These are phyloP conservation scores for Pinctada fucata DNA, from an alignment of 2,888 invertebrate species.

Conservation along the genomic window DNA sequence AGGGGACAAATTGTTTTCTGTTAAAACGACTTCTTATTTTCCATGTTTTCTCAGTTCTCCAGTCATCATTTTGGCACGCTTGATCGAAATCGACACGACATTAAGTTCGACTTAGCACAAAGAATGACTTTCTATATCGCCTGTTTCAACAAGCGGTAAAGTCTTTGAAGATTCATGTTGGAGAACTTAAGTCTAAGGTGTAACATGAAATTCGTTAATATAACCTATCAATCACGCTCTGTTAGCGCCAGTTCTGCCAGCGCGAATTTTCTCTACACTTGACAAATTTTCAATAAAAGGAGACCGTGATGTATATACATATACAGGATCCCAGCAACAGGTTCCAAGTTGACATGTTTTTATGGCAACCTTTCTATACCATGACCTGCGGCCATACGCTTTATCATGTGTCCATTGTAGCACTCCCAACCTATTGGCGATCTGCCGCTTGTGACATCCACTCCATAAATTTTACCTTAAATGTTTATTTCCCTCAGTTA, in stretches of 20 bases:
- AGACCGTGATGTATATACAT: background rate
- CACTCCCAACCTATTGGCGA: background rate
- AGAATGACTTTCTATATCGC: background rate
- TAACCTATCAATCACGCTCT: constrained; percentile 1
- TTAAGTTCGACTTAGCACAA: background rate
- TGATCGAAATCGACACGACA: background rate
- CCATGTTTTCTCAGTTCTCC: background rate
- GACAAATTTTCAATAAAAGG: background rate
- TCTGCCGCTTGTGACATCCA: background rate
- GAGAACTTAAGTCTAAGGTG: background rate
- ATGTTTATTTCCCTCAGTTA: background rate
- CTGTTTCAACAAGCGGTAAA: background rate
- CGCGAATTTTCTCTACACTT: background rate
- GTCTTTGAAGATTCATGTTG: background rate
- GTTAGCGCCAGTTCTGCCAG: background rate
- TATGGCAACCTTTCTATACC: background rate
- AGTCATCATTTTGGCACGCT: background rate
- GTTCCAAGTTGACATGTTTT: background rate
- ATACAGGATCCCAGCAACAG: background rate
- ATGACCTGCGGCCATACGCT: background rate
- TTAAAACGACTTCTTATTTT: background rate
- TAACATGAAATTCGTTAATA: constrained; percentile 1
- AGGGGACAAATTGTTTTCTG: background rate
- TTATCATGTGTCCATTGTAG: background rate
- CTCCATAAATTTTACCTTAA: background rate